Base-by-base conservation (phyloP, 2,797 vertebrate genomes). In the Furcifer pardalis region DNA sequence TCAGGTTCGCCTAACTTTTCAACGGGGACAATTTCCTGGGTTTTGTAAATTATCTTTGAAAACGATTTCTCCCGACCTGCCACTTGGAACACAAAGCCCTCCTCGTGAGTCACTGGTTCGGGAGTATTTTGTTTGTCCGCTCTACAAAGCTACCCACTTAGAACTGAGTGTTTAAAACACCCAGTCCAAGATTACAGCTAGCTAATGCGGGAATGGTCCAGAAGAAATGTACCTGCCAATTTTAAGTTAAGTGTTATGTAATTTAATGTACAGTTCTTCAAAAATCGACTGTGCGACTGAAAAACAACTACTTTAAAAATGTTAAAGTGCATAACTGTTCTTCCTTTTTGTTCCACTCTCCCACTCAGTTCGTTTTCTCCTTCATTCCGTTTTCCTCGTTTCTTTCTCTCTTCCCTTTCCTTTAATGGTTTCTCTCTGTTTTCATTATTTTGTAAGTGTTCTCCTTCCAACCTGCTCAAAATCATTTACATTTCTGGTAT, bases 1-100 rank as follows among this genome's bases (percentile, higher is more conserved):
- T 32, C 2, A 56, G 1, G 17, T 60, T 27, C 0, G 60, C 4
- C 1, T 85, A 1, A 4, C 2, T 17, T 5, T 44, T 56, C 13
- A 0, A 49, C 1, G 40, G 7, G 56, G 37, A 52, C 13, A 44
- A 42, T 7, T 3, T 42, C 0, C 1, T 0, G 7, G 4, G 80
- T 19, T 74, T 15, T 42, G 9, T 27, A 27, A 40, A 66, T 32
- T n/a, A 9, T 65, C n/a, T 32, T 35, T 3, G 32, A 68, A 35
- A 35, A 23, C 35, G 7, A 32, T 5, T 68, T 68, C 19, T 37
- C 21, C n/a, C 37, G 15, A 49, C 21, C 66, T 32, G 15, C 42
- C 40, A 49, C 69, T 87, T 82, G 3, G 75, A 73, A 77, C 30
- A 40, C 5, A 4, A 25, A 35, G 44, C 9, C 44, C 4, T 3